Conservation (phyloP, 2,113 vertebrate species). For the Nansenia antarctica region DNA sequence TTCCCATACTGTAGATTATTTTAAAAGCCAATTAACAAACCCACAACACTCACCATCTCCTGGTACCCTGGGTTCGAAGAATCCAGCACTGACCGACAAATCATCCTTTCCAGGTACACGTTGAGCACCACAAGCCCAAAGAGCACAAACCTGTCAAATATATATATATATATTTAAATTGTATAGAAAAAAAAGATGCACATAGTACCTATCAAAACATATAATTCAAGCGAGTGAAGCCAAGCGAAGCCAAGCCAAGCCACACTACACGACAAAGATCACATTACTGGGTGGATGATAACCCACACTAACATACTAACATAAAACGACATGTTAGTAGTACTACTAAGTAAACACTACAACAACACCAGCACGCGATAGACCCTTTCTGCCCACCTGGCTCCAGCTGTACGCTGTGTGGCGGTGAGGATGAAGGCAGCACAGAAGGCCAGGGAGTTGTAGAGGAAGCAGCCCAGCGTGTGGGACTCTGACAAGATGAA, state of each 20-base stretch:
- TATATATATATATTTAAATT: no score
- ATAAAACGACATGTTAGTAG: no score
- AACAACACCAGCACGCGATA: no score
- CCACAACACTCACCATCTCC: conserved; percentile 65
- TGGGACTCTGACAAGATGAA: conserved; percentile 79
- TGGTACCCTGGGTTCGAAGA: conserved; percentile 61
- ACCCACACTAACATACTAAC: no score
- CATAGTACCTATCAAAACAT: no score
- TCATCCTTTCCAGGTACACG: conserved; percentile 73
- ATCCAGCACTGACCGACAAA: conserved; percentile 67
- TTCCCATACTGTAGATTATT: not conserved
- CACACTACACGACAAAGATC: no score
- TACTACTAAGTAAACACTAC: no score
- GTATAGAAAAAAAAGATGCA: no score
- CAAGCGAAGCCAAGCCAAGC: no score
- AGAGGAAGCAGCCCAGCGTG: conserved; percentile 75
- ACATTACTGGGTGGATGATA: not conserved
- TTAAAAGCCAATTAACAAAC: not conserved
- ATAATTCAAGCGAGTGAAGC: no score
- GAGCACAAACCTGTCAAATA: conserved; percentile 70
- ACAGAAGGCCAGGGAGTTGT: conserved; percentile 72
- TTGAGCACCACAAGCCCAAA: conserved; percentile 72
- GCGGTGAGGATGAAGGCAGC: conserved; percentile 72
- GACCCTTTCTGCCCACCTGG: conserved; percentile 64
- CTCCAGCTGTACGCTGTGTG: conserved; percentile 72